Base-by-base conservation (phyloP, 2,797 vertebrate species). In the Lophotriccus pileatus region DNA sequence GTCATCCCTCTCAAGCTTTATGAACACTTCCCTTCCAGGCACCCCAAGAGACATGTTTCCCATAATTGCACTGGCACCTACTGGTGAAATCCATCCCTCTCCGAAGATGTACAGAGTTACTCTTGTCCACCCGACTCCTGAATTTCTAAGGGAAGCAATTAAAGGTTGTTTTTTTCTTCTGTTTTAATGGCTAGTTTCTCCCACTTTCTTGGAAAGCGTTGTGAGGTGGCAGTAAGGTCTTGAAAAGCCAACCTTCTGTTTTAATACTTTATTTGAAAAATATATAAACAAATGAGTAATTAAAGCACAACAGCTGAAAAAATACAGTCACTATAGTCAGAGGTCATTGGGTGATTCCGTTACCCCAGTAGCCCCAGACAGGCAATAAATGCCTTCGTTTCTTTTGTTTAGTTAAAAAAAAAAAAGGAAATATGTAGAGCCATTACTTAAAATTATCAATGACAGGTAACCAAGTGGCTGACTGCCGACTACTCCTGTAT, bases 31-130 rank as follows among this genome's bases (percentile, higher is more conserved):
- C 43, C 32, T 94, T 59, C 23, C 58, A 85, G 43, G 49, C 34
- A 93, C 15, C 67, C 59, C 66, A 80, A 84, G 49, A 91, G 73
- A 83, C n/a, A 81, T 0, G 4, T 81, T 94, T 72, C 49, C 60
- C 78, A 79, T 58, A 82, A 80, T 41, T 43, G 34, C 67, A 80
- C 73, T 95, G 89, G 87, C 85, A 83, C 63, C 92, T 90, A 91
- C 87, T 59, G 92, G 90, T 0, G 76, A 88, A 73, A 80, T 55
- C 34, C 0, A 1, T 47, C 37, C 46, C 43, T 43, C 32, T 74
- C 49, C 1, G 4, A 67, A 4, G 1, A 12, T 32, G 44, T 60
- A 24, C 25, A 12, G 32, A 69, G 9, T 36, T 58, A 50, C 52
- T 43, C 41, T 21, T 39, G 14, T 44, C 22, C 12, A 67, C 13